phyloP scores from a whole-genome alignment of 1,140 invertebrate genomes.

The Drosophila ironensis region DNA sequence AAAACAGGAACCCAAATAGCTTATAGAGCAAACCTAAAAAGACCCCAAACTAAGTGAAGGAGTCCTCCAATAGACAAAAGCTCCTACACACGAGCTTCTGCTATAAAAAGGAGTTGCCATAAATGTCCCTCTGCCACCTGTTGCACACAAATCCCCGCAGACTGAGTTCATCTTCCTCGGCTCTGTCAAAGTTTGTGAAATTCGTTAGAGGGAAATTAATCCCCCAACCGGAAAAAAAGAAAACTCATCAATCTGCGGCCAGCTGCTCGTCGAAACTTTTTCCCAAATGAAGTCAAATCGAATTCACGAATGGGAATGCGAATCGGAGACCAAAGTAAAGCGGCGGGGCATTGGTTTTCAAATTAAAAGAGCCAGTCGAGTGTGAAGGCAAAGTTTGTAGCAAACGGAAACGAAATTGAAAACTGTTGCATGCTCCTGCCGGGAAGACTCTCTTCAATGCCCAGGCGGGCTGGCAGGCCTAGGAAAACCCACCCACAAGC shows the following conservation, averaged over 20 bases:
- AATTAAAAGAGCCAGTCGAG: constrained; percentile 67
- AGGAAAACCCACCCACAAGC: not conserved
- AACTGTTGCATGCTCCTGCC: constrained; percentile 68
- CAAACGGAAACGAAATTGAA: constrained; percentile 47
- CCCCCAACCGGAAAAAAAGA: constrained; percentile 29
- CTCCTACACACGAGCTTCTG: not conserved
- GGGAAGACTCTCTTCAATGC: no score
- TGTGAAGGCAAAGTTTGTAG: constrained; percentile 53
- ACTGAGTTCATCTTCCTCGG: not conserved
- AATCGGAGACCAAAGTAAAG: constrained; percentile 14
- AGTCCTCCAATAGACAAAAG: no score
- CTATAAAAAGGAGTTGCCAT: constrained; percentile 4
- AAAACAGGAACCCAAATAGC: no score
- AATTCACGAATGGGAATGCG: constrained; percentile 20
- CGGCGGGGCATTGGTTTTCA: constrained; percentile 55
- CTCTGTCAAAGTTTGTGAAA: constrained; percentile 7
- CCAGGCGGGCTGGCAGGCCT: constrained; percentile 1
- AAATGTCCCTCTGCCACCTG: constrained; percentile 3
- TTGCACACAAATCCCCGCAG: not conserved
- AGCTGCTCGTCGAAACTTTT: constrained; percentile 18
- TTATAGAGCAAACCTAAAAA: no score
- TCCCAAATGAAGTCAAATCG: constrained; percentile 36
- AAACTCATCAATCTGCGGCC: constrained; percentile 51
- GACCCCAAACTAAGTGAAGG: no score
- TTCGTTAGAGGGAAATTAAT: constrained; percentile 41